Evolutionary conservation across 2,888 invertebrate species (phyloP).

Genomic region (Aleiodes alternator): DNA sequence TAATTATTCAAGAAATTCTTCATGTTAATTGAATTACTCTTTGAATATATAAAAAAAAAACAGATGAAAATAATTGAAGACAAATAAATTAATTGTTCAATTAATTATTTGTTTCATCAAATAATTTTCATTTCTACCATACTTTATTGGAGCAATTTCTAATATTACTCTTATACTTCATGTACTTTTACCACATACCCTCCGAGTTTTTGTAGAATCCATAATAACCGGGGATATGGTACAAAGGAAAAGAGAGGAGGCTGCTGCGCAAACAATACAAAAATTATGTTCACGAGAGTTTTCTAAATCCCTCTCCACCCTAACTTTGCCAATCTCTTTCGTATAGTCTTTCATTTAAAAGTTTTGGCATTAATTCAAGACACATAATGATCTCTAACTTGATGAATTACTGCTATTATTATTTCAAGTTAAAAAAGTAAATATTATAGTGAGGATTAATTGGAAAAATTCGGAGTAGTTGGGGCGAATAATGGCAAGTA

Average conservation of each 20-base stretch:
- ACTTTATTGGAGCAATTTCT: slow-evolving; percentile 59
- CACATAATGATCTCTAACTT: slow-evolving; percentile 61
- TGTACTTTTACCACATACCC: slow-evolving; percentile 43
- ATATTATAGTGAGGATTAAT: slow-evolving; percentile 31
- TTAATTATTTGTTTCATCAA: slow-evolving; percentile 6
- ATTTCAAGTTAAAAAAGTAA: slow-evolving; percentile 27
- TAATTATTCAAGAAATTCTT: slow-evolving; percentile 15
- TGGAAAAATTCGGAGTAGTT: background rate
- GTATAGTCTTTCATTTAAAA: slow-evolving; percentile 33
- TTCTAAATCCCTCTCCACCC: slow-evolving; percentile 44
- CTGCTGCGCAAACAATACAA: slow-evolving; percentile 69
- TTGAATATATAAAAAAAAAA: slow-evolving; percentile 51
- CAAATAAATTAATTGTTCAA: background rate
- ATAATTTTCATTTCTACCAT: slow-evolving; percentile 8
- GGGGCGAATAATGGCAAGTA: slow-evolving; percentile 36
- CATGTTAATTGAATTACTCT: slow-evolving; percentile 27
- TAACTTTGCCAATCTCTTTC: slow-evolving; percentile 69
- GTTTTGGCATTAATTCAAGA: slow-evolving; percentile 64
- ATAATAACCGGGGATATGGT: slow-evolving; percentile 45
- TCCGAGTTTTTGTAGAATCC: slow-evolving; percentile 46
- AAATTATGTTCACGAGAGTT: slow-evolving; percentile 74
- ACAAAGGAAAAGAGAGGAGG: background rate
- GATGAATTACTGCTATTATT: background rate
- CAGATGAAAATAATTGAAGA: background rate
- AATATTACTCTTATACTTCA: slow-evolving; percentile 64